A percentile compares a stretch with the other conserved stretches of the same genome.
Evolutionary conservation across 1,140 invertebrate species (phyloP).

Genomic region (Muscidifurax raptorellus): DNA sequence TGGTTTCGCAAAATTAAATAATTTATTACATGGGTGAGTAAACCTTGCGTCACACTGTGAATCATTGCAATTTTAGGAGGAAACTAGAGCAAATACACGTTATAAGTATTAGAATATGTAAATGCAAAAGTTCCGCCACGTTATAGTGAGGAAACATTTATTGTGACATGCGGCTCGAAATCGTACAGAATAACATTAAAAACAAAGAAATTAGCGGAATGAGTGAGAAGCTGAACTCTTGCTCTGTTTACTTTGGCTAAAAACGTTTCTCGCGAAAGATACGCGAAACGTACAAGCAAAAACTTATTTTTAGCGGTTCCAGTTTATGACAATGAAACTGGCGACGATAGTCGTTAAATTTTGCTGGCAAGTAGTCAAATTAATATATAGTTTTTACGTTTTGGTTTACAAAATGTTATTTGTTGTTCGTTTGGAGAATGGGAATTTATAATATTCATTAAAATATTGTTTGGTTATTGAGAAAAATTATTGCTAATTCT

Average conservation of each 20-base stretch:
- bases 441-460: not conserved
- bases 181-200: not conserved
- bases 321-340: not conserved
- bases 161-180: not conserved
- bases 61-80: not conserved
- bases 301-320: conserved; percentile 2
- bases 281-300: not conserved
- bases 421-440: too few species aligned
- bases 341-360: not conserved
- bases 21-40: too few species aligned
- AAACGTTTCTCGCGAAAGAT: not conserved
- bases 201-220: not conserved
- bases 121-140: not conserved
- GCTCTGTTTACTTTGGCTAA: not conserved
- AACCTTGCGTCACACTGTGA: not conserved
- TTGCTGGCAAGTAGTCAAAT: not conserved
- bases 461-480: not conserved
- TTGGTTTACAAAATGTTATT: too few species aligned
- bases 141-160: too few species aligned
- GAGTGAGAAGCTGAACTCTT: not conserved
- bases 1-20: too few species aligned
- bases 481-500: not conserved
- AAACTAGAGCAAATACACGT: too few species aligned
- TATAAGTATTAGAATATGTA: not conserved
- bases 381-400: not conserved